Evolutionary conservation across 2,113 vertebrate genomes (phyloP).

Genomic region (Scatophagus argus): DNA sequence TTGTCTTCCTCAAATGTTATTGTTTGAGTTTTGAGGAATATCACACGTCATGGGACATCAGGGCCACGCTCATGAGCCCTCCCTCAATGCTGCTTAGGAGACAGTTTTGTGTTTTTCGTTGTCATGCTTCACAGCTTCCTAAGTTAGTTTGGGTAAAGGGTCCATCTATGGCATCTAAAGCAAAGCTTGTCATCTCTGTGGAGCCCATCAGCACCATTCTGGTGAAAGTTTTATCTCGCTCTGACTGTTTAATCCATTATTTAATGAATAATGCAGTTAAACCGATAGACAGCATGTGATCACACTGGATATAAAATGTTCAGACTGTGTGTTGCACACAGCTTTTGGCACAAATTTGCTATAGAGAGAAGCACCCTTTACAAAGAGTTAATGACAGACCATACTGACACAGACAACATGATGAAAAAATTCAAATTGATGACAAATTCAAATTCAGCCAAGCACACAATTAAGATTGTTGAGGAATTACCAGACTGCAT

Average conservation of each 20-base stretch:
- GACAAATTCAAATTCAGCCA: background rate
- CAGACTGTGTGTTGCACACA: no score
- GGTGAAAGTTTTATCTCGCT: background rate
- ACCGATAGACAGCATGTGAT: no score
- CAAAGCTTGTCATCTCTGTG: background rate
- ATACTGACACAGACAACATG: background rate
- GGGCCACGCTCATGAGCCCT: no score
- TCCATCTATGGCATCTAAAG: background rate
- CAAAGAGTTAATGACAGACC: no score
- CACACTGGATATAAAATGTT: no score
- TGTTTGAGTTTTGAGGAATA: background rate
- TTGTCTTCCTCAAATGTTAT: background rate
- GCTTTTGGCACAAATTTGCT: no score
- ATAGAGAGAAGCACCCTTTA: no score
- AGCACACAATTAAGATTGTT: background rate
- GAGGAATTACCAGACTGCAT: slow-evolving; percentile 6
- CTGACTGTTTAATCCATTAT: background rate
- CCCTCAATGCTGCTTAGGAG: background rate
- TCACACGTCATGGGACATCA: background rate
- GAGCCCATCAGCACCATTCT: background rate
- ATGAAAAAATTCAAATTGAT: background rate
- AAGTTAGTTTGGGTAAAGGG: background rate
- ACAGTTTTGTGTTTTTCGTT: background rate
- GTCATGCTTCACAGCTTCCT: background rate
- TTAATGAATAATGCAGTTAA: background rate